Base-by-base conservation (phyloP, 1,140 invertebrate genomes). In the Andrena cerasifolii region DNA sequence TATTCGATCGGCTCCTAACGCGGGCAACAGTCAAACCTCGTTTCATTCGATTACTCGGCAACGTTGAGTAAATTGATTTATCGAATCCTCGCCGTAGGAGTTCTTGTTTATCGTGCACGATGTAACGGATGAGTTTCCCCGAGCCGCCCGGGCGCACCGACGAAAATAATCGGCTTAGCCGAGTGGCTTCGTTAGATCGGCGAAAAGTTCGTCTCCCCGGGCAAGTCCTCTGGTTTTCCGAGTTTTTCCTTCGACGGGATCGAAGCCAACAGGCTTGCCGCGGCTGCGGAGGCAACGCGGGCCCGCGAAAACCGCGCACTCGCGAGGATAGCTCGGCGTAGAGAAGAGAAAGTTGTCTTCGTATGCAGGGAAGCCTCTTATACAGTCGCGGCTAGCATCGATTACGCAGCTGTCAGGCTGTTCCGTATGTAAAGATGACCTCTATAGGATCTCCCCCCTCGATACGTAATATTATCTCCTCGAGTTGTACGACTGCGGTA, bases 141-240 rank as follows among this genome's bases (percentile, higher is more conserved):
- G 12, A 76, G 49, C 14, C n/a, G 28, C 18, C 36, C 47, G 33
- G 31, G 8, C 16, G 47, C 31, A 16, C 21, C 31, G 51, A 62
- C 49, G 40, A 75, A 70, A 84, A 61, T 85, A 84, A 85, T 85
- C 82, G 62, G 78, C 79, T 85, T 84, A 85, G 58, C 45, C 24
- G 80, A 68, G 53, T 66, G 77, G 83, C 63, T 83, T 83, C 67
- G 81, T 83, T 83, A 66, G 78, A 81, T 74, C 53, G 82, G 80
- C 82, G 65, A 78, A 84, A 84, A 85, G 83, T 85, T 75, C 62
- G 58, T 66, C 33, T n/a, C 51, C n/a, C 68, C 49, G 49, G 67
- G 62, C 80, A 59, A 79, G 33, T 79, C 82, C 59, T n/a, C 43
- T 59, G 65, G 36, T 10, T 10, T 82, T 58, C 21, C 43, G 65